Evolutionary conservation across 1,140 invertebrate species (phyloP), one percentile per base, ranked within the genome.

Genomic region (Pentalonia nigronervosa): DNA sequence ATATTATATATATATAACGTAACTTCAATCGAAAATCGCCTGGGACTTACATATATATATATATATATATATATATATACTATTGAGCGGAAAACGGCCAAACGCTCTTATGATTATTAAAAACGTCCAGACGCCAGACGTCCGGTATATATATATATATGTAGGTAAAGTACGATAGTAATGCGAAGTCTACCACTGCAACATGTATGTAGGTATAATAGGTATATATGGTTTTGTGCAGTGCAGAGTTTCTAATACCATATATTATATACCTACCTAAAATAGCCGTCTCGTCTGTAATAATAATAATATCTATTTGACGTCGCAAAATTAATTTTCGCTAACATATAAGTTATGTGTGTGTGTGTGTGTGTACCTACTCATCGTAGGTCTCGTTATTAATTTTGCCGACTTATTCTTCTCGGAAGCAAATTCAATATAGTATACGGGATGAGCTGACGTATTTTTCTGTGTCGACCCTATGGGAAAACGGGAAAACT

Each of bases 41-140:
- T 30, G 88, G 88, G 88, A 89, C 50, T 2, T 41, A 87, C 17
- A 76, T 47, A 45, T 47, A 45, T 41, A 90, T 30, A 60, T 60
- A n/a, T n/a, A n/a, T n/a, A n/a, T n/a, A n/a, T n/a, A n/a, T n/a
- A n/a, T n/a, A 41, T 41, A 53, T 36, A 56, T 41, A 89, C 41
- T 91, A 48, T 76, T 1, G 14, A 14, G 34, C 89, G 25, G 89
- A 90, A 84, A 93, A 93, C 76, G 91, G 91, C 81, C 91, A 56
- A 93, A 93, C 91, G 91, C 91, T 93, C 91, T 93, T 93, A 93
- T 93, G 60, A 53, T 93, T 93, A 93, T 93, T 93, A 93, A 93
- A 93, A 93, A 93, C 81, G n/a, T n/a, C n/a, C n/a, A n/a, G n/a
- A n/a, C 34, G 6, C 89, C 89, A 56, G 53, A 90, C 53, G 23